Base-by-base conservation (phyloP, 1,140 invertebrate species). In the Drosophila equinoxialis region DNA sequence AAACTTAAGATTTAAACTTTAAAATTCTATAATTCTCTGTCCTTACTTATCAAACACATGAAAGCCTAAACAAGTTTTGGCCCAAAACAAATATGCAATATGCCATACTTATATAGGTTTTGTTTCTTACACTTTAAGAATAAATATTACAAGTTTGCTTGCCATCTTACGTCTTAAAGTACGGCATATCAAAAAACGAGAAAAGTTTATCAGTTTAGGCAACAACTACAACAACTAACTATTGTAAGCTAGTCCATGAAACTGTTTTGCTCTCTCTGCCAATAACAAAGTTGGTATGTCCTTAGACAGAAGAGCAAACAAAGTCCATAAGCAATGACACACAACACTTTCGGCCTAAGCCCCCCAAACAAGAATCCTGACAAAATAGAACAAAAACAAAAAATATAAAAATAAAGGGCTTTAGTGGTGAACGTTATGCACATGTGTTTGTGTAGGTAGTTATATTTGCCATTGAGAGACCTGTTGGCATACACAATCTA, bases 401-500 rank as follows among this genome's bases (percentile, higher is more conserved):
- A 65, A 58, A 30, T 30, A 30, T 30, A 30, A 30, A 30, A 30
- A 30, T 30, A 30, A 30, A 68, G 20, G 68, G 59, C 78, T 75
- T 79, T 76, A 42, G 68, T 20, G 20, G 17, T 8, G 14, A 48
- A 20, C 20, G 45, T 14, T 20, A 17, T 48, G 14, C 45, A 51
- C 23, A 23, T n/a, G 37, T 42, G 51, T 14, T 67, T 58, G 65
- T 67, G 42, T 30, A 17, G 20, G 13, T 58, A 66, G 62, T 60
- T 7, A 17, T 51, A 7, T 65, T 65, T 79, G 63, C 45, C 58
- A 67, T 51, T 5, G 42, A 51, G 51, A 57, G 39, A 79, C 82
- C 82, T 85, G 82, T 85, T 85, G 81, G 82, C 54, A 23, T 41
- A 61, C 17, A 59, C 14, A 23, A 51, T 51, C 45, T 51, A 51